Evolutionary conservation across 2,113 vertebrate genomes (phyloP).

Genomic region (Pagrus major): DNA sequence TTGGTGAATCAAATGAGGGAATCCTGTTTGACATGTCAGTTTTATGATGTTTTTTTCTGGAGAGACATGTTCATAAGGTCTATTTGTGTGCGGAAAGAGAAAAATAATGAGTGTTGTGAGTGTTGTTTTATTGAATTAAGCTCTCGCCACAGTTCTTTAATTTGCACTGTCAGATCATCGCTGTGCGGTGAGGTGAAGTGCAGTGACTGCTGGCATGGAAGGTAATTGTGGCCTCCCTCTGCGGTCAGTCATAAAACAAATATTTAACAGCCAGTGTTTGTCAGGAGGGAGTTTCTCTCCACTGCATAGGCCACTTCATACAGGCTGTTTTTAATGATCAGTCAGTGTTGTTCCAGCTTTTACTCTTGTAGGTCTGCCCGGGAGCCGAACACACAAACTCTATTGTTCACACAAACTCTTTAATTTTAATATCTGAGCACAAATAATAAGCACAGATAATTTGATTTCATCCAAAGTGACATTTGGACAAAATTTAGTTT

Average conservation of each 20-base stretch:
- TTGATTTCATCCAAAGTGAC: slow-evolving; percentile 5
- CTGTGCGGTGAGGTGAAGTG: slow-evolving; percentile 22
- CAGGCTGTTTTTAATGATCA: slow-evolving; percentile 50
- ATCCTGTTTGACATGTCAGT: neutral
- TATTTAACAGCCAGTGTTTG: slow-evolving; percentile 69
- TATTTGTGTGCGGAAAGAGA: neutral
- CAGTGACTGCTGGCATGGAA: slow-evolving; percentile 36
- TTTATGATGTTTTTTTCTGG: neutral
- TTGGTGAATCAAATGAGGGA: neutral
- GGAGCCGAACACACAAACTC: neutral
- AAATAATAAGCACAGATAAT: neutral
- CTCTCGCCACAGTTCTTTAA: slow-evolving; percentile 8
- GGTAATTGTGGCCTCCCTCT: slow-evolving; percentile 38
- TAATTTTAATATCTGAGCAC: neutral
- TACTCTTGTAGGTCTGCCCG: slow-evolving; percentile 4
- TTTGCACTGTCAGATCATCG: slow-evolving; percentile 26
- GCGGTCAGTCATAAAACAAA: slow-evolving; percentile 61
- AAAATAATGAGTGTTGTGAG: neutral
- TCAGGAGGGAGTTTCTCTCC: slow-evolving; percentile 65
- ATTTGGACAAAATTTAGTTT: neutral
- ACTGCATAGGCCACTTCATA: slow-evolving; percentile 26
- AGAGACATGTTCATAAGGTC: neutral
- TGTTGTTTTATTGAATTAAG: neutral
- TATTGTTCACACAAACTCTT: slow-evolving; percentile 19
- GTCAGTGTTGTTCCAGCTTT: slow-evolving; percentile 63